A percentile compares a stretch with the other conserved stretches of the same genome.
Conservation (phyloP, 2,888 invertebrate genomes). For the Drosophila paramelanica region DNA sequence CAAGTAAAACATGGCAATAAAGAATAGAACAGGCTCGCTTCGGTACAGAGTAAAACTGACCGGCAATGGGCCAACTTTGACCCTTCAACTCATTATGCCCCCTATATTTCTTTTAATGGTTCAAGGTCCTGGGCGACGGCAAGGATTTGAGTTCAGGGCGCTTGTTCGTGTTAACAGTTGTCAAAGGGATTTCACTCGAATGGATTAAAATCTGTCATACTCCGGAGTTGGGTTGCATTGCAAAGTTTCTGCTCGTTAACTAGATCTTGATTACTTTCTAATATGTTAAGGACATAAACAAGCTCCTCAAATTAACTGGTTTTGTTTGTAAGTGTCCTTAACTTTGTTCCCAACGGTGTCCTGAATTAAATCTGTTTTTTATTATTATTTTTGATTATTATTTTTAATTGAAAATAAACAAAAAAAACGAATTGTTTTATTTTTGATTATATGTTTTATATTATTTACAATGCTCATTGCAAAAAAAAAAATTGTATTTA, state of each 20-base stretch:
- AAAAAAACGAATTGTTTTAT: too few species aligned
- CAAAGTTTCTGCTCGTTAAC: too few species aligned
- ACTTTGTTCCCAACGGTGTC: too few species aligned
- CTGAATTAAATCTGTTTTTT: too few species aligned
- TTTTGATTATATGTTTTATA: too few species aligned
- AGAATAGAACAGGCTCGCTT: conserved; percentile 45
- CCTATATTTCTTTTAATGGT: not conserved
- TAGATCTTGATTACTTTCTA: too few species aligned
- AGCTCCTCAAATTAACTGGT: too few species aligned
- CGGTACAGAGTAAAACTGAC: conserved; percentile 25
- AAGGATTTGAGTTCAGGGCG: not conserved
- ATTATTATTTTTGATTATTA: too few species aligned
- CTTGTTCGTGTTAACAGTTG: not conserved
- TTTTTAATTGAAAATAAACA: too few species aligned
- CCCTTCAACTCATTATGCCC: conserved; percentile 32
- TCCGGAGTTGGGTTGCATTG: not conserved
- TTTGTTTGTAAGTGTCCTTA: too few species aligned
- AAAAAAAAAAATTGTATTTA: not conserved
- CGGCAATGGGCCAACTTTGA: conserved; percentile 32
- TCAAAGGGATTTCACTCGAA: not conserved
- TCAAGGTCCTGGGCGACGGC: conserved; percentile 13
- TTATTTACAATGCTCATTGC: too few species aligned
- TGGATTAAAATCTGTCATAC: not conserved
- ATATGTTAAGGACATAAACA: too few species aligned
- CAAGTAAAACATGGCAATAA: conserved; percentile 46